These are phyloP conservation scores for Gymnothorax javanicus DNA, from an alignment of 2,797 vertebrate genomes.

Conservation along the genomic window DNA sequence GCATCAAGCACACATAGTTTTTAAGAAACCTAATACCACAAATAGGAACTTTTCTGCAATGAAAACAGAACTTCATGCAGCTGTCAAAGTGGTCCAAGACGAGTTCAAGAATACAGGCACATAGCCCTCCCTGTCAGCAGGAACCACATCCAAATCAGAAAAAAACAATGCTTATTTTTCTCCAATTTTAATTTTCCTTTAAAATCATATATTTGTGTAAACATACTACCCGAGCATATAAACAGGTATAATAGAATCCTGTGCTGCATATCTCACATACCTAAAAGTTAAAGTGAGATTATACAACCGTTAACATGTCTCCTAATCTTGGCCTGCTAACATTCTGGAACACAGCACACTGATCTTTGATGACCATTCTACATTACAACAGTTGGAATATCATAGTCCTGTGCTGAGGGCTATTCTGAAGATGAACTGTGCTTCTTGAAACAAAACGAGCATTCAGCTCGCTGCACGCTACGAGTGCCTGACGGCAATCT, in stretches of 20 bases:
- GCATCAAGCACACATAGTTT: constrained; percentile 6
- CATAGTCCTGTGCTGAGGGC: background rate
- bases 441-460: constrained; percentile 20
- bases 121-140: background rate
- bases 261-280: constrained; percentile 3
- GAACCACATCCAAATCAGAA: constrained; percentile 9
- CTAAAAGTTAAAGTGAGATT: constrained; percentile 4
- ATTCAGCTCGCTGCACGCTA: constrained; percentile 10
- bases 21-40: background rate
- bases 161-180: background rate
- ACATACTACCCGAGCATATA: constrained; percentile 8
- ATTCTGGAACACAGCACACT: constrained; percentile 1
- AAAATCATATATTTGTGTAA: background rate
- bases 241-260: background rate
- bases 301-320: constrained; percentile 22
- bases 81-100: background rate
- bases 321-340: constrained; percentile 28
- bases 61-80: background rate
- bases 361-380: constrained; percentile 23
- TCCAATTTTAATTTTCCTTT: background rate
- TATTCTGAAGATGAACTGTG: constrained; percentile 24
- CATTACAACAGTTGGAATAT: constrained; percentile 5
- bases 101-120: constrained; percentile 4
- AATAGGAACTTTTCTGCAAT: background rate
- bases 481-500: constrained; percentile 6